phyloP scores from a whole-genome alignment of 2,113 vertebrate genomes.

The Eretmochelys imbricata region DNA sequence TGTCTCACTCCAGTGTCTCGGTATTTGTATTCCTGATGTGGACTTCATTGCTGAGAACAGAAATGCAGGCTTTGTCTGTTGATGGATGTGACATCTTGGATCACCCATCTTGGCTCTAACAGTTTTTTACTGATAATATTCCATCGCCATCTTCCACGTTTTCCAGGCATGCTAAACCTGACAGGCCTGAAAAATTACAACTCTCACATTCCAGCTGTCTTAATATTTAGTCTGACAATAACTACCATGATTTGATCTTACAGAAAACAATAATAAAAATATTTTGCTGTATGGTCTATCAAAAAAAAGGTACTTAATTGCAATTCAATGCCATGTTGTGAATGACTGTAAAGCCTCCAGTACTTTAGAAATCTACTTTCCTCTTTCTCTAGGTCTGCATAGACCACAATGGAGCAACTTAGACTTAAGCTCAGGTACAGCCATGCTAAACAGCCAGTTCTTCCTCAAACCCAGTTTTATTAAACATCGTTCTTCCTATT shows the following conservation, averaged over 20 bases:
- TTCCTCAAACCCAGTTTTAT: neutral
- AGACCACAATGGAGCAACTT: neutral
- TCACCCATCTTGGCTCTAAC: neutral
- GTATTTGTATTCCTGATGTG: neutral
- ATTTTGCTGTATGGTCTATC: neutral
- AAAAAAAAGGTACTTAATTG: neutral
- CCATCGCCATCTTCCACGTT: neutral
- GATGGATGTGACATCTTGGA: neutral
- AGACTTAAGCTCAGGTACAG: neutral
- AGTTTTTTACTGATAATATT: neutral
- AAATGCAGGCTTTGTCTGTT: neutral
- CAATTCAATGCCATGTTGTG: neutral
- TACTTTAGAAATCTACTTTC: neutral
- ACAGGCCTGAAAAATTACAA: neutral
- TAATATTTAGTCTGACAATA: neutral
- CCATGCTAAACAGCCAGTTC: neutral
- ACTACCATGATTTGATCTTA: neutral
- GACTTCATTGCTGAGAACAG: neutral
- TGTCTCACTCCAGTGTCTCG: neutral
- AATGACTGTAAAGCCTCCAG: neutral
- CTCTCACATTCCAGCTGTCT: neutral
- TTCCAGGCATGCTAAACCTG: neutral
- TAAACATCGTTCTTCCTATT: neutral
- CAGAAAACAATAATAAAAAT: neutral
- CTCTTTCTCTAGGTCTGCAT: neutral